phyloP scores from a whole-genome alignment of 2,113 vertebrate genomes.

The Oreochromis aureus region DNA sequence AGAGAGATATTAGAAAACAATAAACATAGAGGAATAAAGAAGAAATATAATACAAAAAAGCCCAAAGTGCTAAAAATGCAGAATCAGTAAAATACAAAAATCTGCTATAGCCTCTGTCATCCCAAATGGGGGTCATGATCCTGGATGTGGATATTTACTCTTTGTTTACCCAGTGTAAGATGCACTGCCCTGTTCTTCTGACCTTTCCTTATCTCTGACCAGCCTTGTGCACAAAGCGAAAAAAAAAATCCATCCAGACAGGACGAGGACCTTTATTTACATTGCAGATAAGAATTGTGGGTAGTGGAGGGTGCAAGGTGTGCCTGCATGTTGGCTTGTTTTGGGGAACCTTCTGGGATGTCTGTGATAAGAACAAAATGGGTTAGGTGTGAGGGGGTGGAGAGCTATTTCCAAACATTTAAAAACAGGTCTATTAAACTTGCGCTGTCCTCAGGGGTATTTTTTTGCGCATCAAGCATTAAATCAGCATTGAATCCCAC shows the following conservation, averaged over 20 bases:
- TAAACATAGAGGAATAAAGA: background rate
- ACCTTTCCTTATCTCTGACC: background rate
- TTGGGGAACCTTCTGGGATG: constrained; percentile 54
- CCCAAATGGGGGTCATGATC: background rate
- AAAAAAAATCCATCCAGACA: constrained; percentile 27
- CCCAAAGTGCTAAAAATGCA: background rate
- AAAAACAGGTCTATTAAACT: background rate
- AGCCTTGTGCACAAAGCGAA: constrained; percentile 28
- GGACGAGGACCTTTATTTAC: constrained; percentile 55
- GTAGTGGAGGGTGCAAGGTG: constrained; percentile 3
- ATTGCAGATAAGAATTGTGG: constrained; percentile 57
- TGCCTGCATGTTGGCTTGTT: constrained; percentile 48
- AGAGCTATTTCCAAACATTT: background rate
- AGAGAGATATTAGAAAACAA: background rate
- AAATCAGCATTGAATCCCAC: background rate
- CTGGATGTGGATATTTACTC: background rate
- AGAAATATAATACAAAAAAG: background rate
- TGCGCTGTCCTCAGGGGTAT: background rate
- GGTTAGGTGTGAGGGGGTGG: background rate
- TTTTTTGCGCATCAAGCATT: background rate
- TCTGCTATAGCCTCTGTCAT: background rate
- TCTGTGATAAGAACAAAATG: constrained; percentile 51
- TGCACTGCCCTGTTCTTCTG: background rate
- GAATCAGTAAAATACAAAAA: background rate
- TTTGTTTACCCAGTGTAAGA: background rate